phyloP scores from a whole-genome alignment of 30 jellyfish, hydroid and myxozoan genomes.

The Aurelia sp. region DNA sequence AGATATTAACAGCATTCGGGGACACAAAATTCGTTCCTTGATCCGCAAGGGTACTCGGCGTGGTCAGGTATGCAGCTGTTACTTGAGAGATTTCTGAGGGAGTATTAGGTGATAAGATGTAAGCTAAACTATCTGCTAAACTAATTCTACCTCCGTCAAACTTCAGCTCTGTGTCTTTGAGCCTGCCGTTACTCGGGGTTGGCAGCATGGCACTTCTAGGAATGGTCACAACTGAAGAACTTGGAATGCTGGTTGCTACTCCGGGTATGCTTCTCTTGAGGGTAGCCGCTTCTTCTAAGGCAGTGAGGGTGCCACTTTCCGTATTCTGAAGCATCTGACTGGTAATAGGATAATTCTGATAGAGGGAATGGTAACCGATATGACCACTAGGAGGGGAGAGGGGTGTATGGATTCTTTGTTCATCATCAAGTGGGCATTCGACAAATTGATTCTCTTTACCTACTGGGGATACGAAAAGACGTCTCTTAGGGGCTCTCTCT shows the following conservation, averaged over 20 bases:
- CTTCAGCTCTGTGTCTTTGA: slow-evolving; percentile 5
- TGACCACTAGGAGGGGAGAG: slow-evolving; percentile 36
- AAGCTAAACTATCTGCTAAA: slow-evolving; percentile 31
- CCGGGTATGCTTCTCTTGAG: slow-evolving; percentile 15
- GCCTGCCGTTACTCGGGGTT: slow-evolving; percentile 23
- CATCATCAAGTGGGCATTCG: neutral
- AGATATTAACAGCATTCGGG: slow-evolving; percentile 28
- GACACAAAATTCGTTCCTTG: slow-evolving; percentile 41
- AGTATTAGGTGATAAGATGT: slow-evolving; percentile 52
- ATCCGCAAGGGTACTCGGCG: slow-evolving; percentile 46
- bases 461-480: slow-evolving; percentile 63
- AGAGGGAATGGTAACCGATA: slow-evolving; percentile 12
- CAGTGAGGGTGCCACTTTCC: slow-evolving; percentile 35
- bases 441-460: slow-evolving; percentile 51
- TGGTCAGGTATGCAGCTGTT: slow-evolving; percentile 38
- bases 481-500: slow-evolving; percentile 63
- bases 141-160: slow-evolving; percentile 26
- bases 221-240: slow-evolving; percentile 45
- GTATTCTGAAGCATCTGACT: slow-evolving; percentile 32
- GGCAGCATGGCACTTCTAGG: slow-evolving; percentile 72
- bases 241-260: neutral
- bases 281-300: slow-evolving; percentile 26
- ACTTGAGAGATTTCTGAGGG: slow-evolving; percentile 60
- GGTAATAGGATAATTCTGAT: slow-evolving; percentile 42
- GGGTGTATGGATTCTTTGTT: slow-evolving; percentile 19